These are phyloP conservation scores for Xenopus tropicalis DNA, from an alignment of 2,113 vertebrate species.

Conservation along the genomic window UCB_Xtro_10.0 CM004443.2:202433501-202434000, in stretches of 20 bases:
- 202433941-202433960: no score
- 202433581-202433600: slow-evolving; percentile 41
- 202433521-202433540: slow-evolving; percentile 12
- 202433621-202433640: slow-evolving; percentile 22
- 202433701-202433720: background rate
- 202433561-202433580: slow-evolving; percentile 41
- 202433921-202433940: no score
- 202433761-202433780: slow-evolving; percentile 22
- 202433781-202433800: no score
- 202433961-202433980: no score
- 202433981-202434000: no score
- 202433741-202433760: background rate
- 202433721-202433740: background rate
- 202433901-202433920: no score
- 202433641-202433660: slow-evolving; percentile 33
- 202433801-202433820: no score
- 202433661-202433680: slow-evolving; percentile 25
- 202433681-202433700: slow-evolving; percentile 23
- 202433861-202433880: no score
- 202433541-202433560: slow-evolving; percentile 28
- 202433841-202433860: no score
- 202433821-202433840: no score
- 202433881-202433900: no score
- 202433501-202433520: background rate
- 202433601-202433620: slow-evolving; percentile 23